Percentiles rank a stretch among this genome's conserved stretches.
phyloP scores from a whole-genome alignment of 2,113 vertebrate genomes.

The Thamnaconus septentrionalis region DNA sequence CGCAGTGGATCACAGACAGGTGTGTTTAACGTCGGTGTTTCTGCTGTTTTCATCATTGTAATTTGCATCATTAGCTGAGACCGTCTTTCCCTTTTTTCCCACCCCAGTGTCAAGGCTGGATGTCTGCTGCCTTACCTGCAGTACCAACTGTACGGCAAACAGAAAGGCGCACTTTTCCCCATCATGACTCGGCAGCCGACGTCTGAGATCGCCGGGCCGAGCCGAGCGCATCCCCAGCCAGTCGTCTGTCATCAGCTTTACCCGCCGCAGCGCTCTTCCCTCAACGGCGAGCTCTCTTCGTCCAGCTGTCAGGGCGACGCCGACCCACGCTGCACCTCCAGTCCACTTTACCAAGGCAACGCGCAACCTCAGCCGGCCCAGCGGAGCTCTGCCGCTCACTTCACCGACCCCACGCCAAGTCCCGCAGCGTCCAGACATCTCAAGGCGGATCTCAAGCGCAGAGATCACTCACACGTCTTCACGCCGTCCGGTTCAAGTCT shows the following conservation, averaged over 20 bases:
- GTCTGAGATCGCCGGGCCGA: constrained; percentile 81
- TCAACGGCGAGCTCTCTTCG: constrained; percentile 19
- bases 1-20: constrained; percentile 97
- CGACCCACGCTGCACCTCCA: constrained; percentile 18
- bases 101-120: constrained; percentile 89
- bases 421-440: constrained; percentile 21
- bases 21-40: constrained; percentile 45
- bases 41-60: neutral
- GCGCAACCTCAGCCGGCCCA: constrained; percentile 40
- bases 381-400: constrained; percentile 22
- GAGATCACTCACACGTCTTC: constrained; percentile 17
- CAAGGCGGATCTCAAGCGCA: constrained; percentile 28
- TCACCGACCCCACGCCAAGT: constrained; percentile 16
- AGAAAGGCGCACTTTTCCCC: constrained; percentile 85
- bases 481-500: constrained; percentile 20
- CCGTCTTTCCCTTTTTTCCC: constrained; percentile 2
- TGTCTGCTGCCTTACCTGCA: constrained; percentile 86
- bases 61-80: neutral
- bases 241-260: constrained; percentile 32
- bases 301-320: constrained; percentile 26
- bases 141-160: constrained; percentile 93
- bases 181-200: constrained; percentile 68
- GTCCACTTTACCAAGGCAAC: constrained; percentile 28
- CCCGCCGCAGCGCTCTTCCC: constrained; percentile 30
- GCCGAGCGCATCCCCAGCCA: constrained; percentile 52